Percentiles rank a stretch among this genome's conserved stretches.
Conservation (phyloP, 2,888 invertebrate genomes). For the Seira sanloemensis region DNA sequence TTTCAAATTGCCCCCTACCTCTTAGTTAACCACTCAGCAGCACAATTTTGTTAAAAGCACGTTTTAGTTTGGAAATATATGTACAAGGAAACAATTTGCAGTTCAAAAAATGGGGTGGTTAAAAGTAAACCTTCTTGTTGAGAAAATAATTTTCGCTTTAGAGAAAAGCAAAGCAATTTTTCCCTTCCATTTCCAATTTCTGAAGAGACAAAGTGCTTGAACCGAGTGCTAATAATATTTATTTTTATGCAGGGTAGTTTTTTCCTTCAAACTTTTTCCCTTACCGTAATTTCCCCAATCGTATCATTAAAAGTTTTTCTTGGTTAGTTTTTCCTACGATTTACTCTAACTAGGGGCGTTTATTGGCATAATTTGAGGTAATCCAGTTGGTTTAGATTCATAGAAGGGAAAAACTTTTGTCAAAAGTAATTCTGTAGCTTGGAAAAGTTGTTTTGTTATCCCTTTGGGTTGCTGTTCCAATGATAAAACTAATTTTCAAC, state of each 20-base stretch:
- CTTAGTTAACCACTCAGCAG: no score
- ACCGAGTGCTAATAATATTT: slow-evolving; percentile 18
- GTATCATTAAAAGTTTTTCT: slow-evolving; percentile 34
- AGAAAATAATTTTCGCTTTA: no score
- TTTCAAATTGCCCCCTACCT: no score
- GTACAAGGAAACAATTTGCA: no score
- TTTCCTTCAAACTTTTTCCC: neutral
- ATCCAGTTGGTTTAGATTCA: slow-evolving; percentile 26
- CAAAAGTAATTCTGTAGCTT: neutral
- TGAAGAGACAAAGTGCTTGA: slow-evolving; percentile 13
- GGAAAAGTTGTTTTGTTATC: slow-evolving; percentile 8
- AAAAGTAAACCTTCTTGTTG: no score
- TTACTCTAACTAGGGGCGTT: slow-evolving; percentile 20
- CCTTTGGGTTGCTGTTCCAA: neutral
- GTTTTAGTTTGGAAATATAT: no score
- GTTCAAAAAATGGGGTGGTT: no score
- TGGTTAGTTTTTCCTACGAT: neutral
- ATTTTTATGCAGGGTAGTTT: slow-evolving; percentile 7
- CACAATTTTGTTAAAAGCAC: no score
- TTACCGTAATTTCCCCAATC: neutral
- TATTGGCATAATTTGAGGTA: slow-evolving; percentile 48
- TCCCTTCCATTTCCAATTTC: neutral
- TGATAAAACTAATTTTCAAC: slow-evolving; percentile 34
- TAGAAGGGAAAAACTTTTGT: neutral
- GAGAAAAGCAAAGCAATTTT: no score